Evolutionary conservation across 2,888 invertebrate species (phyloP).

Genomic region (Callosobruchus maculatus): DNA sequence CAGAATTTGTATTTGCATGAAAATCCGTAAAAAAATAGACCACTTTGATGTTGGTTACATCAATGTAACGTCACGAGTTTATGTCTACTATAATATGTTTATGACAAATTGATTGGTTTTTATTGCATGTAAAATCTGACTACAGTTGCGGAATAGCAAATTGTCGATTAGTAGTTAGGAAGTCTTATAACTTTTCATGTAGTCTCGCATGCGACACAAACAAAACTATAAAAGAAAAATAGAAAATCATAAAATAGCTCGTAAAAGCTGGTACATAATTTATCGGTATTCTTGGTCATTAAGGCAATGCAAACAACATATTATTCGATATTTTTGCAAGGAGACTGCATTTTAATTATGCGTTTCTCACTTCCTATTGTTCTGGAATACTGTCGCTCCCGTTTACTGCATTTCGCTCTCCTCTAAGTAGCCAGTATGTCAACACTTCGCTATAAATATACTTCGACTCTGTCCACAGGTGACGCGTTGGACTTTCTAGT

Average conservation of each 20-base stretch:
- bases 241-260: neutral
- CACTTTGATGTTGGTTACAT: no score
- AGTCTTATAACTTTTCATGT: neutral
- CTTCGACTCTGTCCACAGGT: no score
- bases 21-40: no score
- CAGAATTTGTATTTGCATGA: no score
- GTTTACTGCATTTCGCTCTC: neutral
- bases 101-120: neutral
- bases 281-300: neutral
- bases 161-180: neutral
- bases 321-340: neutral
- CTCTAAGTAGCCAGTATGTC: no score
- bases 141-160: neutral
- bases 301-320: neutral
- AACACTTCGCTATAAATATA: no score
- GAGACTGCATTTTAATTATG: neutral
- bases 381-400: neutral
- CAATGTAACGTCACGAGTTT: neutral
- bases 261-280: neutral
- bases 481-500: no score
- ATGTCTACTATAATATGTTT: neutral
- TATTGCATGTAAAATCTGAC: neutral
- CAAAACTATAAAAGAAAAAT: neutral
- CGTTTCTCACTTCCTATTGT: neutral
- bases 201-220: neutral